Conservation (phyloP, 2,888 invertebrate species). For the Homarus gammarus region DNA sequence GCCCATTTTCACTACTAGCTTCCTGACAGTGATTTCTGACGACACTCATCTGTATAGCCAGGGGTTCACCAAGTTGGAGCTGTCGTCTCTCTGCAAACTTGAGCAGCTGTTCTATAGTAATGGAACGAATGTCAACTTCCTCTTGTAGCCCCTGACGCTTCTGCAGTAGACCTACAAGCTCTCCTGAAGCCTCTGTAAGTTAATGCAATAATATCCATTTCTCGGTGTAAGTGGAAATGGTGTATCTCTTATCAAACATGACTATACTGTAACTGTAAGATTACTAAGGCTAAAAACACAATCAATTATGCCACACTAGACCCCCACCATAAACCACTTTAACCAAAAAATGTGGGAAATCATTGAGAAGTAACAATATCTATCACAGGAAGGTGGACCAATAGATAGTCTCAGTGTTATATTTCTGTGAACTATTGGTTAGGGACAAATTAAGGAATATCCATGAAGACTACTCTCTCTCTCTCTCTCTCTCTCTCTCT, state of each 20-base stretch:
- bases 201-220: not conserved
- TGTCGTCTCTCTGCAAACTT: conserved; percentile 71
- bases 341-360: no score
- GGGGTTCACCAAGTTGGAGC: conserved; percentile 62
- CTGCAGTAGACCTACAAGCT: conserved; percentile 69
- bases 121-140: conserved; percentile 69
- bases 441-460: no score
- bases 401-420: no score
- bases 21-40: conserved; percentile 53
- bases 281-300: no score
- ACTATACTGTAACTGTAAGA: no score
- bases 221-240: not conserved
- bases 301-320: no score
- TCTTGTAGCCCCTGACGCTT: conserved; percentile 71
- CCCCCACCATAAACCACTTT: no score
- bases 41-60: conserved; percentile 69
- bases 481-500: no score
- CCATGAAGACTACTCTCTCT: no score
- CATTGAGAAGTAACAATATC: no score
- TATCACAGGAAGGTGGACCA: no score
- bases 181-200: conserved; percentile 67
- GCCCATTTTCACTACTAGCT: conserved; percentile 39
- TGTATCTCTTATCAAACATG: not conserved
- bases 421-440: no score
- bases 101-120: conserved; percentile 75